Base-by-base conservation (phyloP, 2,797 vertebrate genomes). In the Gobio occitaniae region DNA sequence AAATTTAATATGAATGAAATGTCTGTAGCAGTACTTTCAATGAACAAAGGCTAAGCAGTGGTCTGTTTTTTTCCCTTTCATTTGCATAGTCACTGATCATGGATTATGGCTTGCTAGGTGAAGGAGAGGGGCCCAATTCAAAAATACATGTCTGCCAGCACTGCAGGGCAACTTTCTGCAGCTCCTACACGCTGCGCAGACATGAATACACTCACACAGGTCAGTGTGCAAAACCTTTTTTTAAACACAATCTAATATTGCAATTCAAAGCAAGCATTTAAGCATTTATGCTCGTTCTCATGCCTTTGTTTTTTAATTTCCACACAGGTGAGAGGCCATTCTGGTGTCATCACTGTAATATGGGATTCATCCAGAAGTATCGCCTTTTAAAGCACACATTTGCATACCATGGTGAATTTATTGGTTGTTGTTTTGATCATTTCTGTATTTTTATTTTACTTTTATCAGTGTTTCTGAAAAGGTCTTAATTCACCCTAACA, bases 281-380 rank as follows among this genome's bases (percentile, higher is more conserved):
- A 32, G 48, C n/a, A 75, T 54, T 75, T 59, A 77, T 59, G 21
- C 21, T 77, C 3, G 19, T 66, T 66, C 41, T 71, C 6, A 25
- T 56, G 52, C 1, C 15, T 17, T 10, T 13, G 3, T 44, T 74
- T 44, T 38, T 12, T 66, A 1, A 44, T 38, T 72, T 84, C 2
- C 61, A 36, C 38, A 25, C 70, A 88, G 84, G 74, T 61, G 85
- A 88, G 81, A 84, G 84, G 32, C 87, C 85, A 59, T 88, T 59
- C 56, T 86, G 87, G 85, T 88, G 82, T 70, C 83, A 83, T 38
- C 78, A 69, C 48, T 88, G 87, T 68, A 86, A 88, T 61, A 1
- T 86, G n/a, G 87, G 85, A 7, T 88, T 88, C 19, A 88, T 88
- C 48, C 82, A 86, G 82, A 86, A 86, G 77, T 82, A 88, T 65